Percentiles rank a stretch among this genome's conserved stretches.
Evolutionary conservation across 1,140 invertebrate species (phyloP).

Genomic region (Euura saliciscinereae): DNA sequence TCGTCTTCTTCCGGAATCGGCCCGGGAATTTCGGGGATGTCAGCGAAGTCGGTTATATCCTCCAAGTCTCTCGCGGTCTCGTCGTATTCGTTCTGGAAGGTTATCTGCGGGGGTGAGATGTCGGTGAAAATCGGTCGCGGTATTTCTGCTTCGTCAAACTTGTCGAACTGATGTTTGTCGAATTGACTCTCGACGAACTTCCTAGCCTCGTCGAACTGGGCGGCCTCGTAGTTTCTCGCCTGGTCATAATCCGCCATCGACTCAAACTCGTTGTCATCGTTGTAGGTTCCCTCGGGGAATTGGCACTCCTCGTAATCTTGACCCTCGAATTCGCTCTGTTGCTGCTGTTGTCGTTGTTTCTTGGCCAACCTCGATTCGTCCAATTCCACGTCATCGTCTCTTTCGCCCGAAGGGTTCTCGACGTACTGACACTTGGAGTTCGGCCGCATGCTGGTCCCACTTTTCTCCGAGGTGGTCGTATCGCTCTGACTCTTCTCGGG

Average conservation of each 20-base stretch:
- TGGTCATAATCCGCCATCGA: background rate
- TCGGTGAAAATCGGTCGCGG: conserved; percentile 28
- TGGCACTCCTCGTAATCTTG: background rate
- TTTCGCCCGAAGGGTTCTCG: conserved; percentile 28
- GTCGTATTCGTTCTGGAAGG: conserved; percentile 48
- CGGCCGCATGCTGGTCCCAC: conserved; percentile 49
- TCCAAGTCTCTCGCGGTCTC: conserved; percentile 43
- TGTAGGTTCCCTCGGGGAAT: background rate
- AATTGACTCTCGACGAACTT: conserved; percentile 53
- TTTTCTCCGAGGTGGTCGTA: conserved; percentile 54
- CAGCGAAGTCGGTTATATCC: conserved; percentile 34
- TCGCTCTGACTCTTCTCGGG: conserved; percentile 56
- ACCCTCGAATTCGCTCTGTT: background rate
- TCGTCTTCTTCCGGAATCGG: conserved; percentile 55
- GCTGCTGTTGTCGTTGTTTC: background rate
- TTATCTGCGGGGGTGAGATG: conserved; percentile 44
- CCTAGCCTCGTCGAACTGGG: conserved; percentile 43
- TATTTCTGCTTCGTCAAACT: conserved; percentile 17
- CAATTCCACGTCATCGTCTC: conserved; percentile 22
- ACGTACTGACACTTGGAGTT: conserved; percentile 47
- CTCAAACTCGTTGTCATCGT: background rate
- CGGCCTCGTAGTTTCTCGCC: background rate
- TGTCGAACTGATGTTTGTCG: conserved; percentile 38
- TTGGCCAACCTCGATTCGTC: conserved; percentile 28
- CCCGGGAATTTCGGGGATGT: conserved; percentile 39